A percentile compares a stretch with the other conserved stretches of the same genome.
phyloP scores from a whole-genome alignment of 1,140 invertebrate genomes.

The Zaprionus camerounensis region DNA sequence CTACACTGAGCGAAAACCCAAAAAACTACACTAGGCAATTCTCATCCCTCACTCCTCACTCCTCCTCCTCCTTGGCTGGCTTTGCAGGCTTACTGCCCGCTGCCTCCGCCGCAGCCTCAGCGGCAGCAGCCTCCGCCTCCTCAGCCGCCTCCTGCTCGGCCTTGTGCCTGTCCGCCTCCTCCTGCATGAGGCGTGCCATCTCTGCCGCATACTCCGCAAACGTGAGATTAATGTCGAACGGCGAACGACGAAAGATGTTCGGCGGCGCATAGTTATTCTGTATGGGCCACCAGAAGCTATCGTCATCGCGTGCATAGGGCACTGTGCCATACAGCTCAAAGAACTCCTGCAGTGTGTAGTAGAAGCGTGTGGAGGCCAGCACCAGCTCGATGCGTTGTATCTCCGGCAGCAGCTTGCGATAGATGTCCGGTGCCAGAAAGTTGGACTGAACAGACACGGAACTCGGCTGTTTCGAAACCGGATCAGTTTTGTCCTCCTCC shows the following conservation, averaged over 20 bases:
- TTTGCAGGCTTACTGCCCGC: background rate
- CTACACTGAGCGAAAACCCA: constrained; percentile 5
- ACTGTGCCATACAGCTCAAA: constrained; percentile 42
- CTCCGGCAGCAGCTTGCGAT: constrained; percentile 64
- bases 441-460: background rate
- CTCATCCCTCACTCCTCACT: background rate
- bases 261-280: constrained; percentile 66
- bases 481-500: background rate
- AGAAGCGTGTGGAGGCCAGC: constrained; percentile 62
- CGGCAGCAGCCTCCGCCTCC: background rate
- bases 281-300: constrained; percentile 68
- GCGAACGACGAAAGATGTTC: constrained; percentile 64
- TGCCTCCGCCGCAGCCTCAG: background rate
- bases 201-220: constrained; percentile 62
- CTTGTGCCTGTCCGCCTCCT: constrained; percentile 24
- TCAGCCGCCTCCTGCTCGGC: constrained; percentile 27
- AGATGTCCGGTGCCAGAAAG: constrained; percentile 34
- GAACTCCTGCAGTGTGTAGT: constrained; percentile 57
- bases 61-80: background rate
- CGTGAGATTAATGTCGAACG: constrained; percentile 73
- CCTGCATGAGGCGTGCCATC: constrained; percentile 29
- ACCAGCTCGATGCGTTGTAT: constrained; percentile 79
- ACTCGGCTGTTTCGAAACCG: background rate
- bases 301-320: constrained; percentile 58
- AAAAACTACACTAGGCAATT: background rate